Conservation (phyloP, 2,797 vertebrate genomes). For the Agapornis canus region DNA sequence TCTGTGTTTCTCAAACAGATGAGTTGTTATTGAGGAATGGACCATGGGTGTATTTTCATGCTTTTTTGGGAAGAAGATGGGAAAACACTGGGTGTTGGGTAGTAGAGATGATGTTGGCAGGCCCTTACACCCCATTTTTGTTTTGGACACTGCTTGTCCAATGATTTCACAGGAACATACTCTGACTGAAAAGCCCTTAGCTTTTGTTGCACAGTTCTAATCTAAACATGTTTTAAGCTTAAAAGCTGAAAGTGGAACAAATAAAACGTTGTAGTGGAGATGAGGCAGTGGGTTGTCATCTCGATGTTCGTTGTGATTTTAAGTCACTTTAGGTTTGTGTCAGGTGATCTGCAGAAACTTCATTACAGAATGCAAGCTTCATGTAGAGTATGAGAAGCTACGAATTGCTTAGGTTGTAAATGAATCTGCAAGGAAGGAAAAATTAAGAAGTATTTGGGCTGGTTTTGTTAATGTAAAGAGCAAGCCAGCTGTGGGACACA, state of each 20-base stretch:
- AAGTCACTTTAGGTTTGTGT: background rate
- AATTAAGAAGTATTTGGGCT: background rate
- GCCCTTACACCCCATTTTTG: background rate
- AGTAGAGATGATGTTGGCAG: background rate
- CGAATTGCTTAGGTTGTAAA: background rate
- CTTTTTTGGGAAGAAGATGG: background rate
- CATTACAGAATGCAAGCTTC: background rate
- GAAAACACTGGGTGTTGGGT: background rate
- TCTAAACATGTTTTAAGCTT: background rate
- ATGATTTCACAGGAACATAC: background rate
- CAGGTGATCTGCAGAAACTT: background rate
- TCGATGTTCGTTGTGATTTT: background rate
- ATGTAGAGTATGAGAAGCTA: background rate
- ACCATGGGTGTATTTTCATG: background rate
- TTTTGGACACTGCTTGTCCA: background rate
- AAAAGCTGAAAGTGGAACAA: background rate
- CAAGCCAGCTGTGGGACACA: background rate
- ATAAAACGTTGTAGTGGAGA: fast-evolving
- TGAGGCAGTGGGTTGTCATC: background rate
- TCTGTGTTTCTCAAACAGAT: background rate
- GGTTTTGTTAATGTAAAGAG: too few species aligned
- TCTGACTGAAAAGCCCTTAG: background rate
- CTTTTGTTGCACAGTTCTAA: background rate
- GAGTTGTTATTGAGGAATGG: background rate
- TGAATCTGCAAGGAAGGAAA: background rate